phyloP scores from a whole-genome alignment of 2,113 vertebrate genomes.

The Bucco capensis region DNA sequence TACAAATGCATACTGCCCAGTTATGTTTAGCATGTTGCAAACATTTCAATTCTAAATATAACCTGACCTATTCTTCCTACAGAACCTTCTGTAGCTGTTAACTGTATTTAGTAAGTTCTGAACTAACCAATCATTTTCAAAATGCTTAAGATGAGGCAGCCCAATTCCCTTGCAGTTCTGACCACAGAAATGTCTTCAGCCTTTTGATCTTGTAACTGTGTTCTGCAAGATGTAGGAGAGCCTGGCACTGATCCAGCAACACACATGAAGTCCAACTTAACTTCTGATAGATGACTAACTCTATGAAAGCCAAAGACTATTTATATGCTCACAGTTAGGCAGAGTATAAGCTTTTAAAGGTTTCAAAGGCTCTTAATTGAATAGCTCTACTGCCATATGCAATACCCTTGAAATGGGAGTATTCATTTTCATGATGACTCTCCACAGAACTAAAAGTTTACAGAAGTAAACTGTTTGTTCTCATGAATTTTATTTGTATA shows the following conservation, averaged over 20 bases:
- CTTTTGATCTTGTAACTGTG: neutral
- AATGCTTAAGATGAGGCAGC: neutral
- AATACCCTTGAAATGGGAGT: neutral
- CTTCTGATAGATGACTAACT: neutral
- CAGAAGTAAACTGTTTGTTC: neutral
- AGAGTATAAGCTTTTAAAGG: slow-evolving; percentile 7
- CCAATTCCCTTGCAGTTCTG: neutral
- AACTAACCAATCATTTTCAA: neutral
- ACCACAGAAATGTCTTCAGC: neutral
- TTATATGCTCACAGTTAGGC: neutral
- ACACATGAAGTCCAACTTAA: neutral
- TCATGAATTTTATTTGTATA: neutral
- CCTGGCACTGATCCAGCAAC: neutral
- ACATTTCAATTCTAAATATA: neutral
- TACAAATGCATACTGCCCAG: neutral
- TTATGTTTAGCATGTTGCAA: neutral
- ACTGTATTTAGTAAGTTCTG: neutral
- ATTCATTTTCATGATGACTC: neutral
- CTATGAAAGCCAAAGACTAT: neutral
- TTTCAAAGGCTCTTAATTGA: slow-evolving; percentile 33
- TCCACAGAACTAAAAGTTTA: slow-evolving; percentile 6
- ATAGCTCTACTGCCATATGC: neutral
- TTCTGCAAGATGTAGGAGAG: neutral
- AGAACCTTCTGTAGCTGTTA: neutral
- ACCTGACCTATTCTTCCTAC: neutral